Percentiles rank a stretch among this genome's conserved stretches.
Conservation (phyloP, 2,888 invertebrate genomes). For the Philopedon plagiatum region DNA sequence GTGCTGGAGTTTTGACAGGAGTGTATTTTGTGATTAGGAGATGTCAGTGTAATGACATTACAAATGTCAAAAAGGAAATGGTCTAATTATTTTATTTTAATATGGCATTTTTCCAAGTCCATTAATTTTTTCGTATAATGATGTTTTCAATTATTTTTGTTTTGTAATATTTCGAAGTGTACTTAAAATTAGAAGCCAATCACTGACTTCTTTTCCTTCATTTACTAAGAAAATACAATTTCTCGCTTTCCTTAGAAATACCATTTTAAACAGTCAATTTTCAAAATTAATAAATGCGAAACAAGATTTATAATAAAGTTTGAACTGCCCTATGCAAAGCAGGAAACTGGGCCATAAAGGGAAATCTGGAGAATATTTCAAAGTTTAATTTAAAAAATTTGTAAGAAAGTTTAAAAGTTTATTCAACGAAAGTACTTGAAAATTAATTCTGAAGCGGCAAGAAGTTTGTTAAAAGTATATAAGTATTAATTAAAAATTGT, state of each 20-base stretch:
- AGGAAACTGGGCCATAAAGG: constrained; percentile 4
- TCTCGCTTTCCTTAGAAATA: constrained; percentile 1
- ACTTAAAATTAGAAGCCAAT: background rate
- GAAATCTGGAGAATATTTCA: constrained; percentile 9
- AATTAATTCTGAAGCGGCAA: background rate
- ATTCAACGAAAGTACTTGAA: background rate
- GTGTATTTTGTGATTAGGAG: too few relatives aligned
- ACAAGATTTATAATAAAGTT: constrained; percentile 17
- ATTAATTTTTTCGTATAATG: too few relatives aligned
- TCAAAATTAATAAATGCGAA: constrained; percentile 14
- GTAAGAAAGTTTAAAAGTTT: constrained; percentile 7
- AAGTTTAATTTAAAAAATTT: constrained; percentile 12
- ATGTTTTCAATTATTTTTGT: too few relatives aligned
- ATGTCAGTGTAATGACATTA: too few relatives aligned
- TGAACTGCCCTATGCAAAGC: constrained; percentile 12
- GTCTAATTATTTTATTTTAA: too few relatives aligned
- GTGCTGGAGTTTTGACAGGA: too few relatives aligned
- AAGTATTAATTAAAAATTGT: constrained; percentile 4
- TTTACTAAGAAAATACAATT: background rate
- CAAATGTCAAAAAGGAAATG: too few relatives aligned
- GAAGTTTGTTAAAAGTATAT: constrained; percentile 4
- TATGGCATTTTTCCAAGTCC: too few relatives aligned
- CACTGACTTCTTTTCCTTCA: background rate
- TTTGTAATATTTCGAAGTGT: too few relatives aligned
- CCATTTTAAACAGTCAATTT: constrained; percentile 12